Conservation (phyloP, 2,888 invertebrate species). For the Machimus rusticus region DNA sequence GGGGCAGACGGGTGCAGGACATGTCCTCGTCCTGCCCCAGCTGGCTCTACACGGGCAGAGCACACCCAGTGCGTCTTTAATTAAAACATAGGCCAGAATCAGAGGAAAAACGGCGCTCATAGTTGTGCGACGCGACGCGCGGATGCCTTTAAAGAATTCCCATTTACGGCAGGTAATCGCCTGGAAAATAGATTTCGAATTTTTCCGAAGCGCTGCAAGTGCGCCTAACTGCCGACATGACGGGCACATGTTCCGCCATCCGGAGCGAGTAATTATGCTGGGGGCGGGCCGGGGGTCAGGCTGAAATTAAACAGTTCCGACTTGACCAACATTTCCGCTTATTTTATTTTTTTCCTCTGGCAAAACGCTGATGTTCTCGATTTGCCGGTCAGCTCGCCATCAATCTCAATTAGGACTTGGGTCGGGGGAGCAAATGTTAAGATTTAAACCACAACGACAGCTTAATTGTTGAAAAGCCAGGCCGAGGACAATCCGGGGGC, state of each 20-base stretch:
- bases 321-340: background rate
- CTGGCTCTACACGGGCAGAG: background rate
- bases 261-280: background rate
- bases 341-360: background rate
- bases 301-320: background rate
- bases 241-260: background rate
- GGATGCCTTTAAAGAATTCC: background rate
- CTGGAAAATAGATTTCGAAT: background rate
- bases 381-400: background rate
- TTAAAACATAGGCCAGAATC: background rate
- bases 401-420: background rate
- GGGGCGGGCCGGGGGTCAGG: background rate
- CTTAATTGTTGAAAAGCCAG: background rate
- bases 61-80: background rate
- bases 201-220: background rate
- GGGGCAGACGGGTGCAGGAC: background rate
- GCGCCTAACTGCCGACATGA: background rate
- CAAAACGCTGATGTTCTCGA: background rate
- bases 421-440: background rate
- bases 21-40: background rate
- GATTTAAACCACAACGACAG: background rate
- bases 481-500: background rate
- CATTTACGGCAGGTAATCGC: background rate
- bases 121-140: background rate
- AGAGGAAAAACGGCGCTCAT: background rate